Conservation (phyloP, 2,888 invertebrate genomes). For the Lithophane semibrunnea region DNA sequence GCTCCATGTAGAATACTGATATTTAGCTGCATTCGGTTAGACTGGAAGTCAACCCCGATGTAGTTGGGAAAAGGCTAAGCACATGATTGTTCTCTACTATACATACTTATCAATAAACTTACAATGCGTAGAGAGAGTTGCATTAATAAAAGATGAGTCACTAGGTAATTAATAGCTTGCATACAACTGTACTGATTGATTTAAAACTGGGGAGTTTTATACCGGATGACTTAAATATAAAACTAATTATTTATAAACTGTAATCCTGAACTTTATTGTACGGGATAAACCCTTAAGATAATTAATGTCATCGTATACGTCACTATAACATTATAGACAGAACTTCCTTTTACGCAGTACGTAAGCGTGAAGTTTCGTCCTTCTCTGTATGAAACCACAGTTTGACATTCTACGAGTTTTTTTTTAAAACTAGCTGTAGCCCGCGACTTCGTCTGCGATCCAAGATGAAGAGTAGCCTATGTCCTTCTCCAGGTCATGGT, state of each 20-base stretch:
- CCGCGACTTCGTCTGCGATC: too few relatives aligned
- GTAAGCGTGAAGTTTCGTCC: not conserved
- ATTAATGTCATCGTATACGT: conserved; percentile 24
- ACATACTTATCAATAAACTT: too few relatives aligned
- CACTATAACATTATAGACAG: conserved; percentile 3
- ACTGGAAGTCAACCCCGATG: too few relatives aligned
- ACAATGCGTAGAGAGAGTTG: not conserved
- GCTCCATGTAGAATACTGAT: too few relatives aligned
- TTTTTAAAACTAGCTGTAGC: not conserved
- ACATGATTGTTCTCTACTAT: too few relatives aligned
- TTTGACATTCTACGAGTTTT: not conserved
- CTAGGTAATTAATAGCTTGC: not conserved
- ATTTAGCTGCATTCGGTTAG: too few relatives aligned
- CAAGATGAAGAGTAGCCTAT: too few relatives aligned
- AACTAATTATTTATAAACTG: conserved; percentile 15
- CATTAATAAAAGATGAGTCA: not conserved
- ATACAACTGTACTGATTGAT: conserved; percentile 1
- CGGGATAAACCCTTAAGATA: conserved; percentile 7
- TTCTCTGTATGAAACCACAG: not conserved
- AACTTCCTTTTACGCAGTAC: conserved; percentile 29
- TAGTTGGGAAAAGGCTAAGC: too few relatives aligned
- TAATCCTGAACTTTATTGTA: not conserved
- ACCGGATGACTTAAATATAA: not conserved
- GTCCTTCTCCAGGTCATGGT: too few relatives aligned
- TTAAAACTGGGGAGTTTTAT: conserved; percentile 6